A percentile compares a stretch with the other conserved stretches of the same genome.
phyloP scores from a whole-genome alignment of 1,140 invertebrate species.

The Drosophila nannoptera region DNA sequence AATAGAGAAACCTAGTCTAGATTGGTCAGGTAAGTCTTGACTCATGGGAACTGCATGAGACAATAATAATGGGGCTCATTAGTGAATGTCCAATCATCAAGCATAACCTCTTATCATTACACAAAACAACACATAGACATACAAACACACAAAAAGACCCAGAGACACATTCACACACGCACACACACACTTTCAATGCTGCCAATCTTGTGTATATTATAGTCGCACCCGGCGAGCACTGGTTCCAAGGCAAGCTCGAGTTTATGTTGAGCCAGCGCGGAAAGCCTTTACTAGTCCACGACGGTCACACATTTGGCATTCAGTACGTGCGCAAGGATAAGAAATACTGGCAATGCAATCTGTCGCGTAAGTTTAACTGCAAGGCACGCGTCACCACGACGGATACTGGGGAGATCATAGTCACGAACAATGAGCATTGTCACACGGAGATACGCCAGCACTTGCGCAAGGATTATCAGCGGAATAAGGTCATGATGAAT shows the following conservation, averaged over 20 bases:
- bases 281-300: conserved; percentile 78
- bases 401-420: conserved; percentile 78
- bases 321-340: conserved; percentile 79
- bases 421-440: conserved; percentile 79
- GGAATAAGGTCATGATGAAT: conserved; percentile 79
- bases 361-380: conserved; percentile 78
- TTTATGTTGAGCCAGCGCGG: conserved; percentile 79
- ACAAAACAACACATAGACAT: conserved; percentile 1
- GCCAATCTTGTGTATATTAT: conserved; percentile 67
- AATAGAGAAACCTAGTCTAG: too few relatives aligned
- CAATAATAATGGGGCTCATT: conserved; percentile 58
- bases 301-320: conserved; percentile 78
- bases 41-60: conserved; percentile 56
- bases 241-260: conserved; percentile 79
- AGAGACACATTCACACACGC: conserved; percentile 8
- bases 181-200: conserved; percentile 39
- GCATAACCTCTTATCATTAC: conserved; percentile 28
- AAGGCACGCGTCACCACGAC: conserved; percentile 79
- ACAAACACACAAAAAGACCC: conserved; percentile 12
- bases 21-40: conserved; percentile 51
- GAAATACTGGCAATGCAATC: conserved; percentile 79
- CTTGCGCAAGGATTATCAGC: conserved; percentile 78
- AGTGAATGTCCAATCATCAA: conserved; percentile 68
- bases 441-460: conserved; percentile 79
- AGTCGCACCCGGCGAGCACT: conserved; percentile 79